Conservation (phyloP, 1,140 invertebrate genomes). For the Frieseomelitta varia region DNA sequence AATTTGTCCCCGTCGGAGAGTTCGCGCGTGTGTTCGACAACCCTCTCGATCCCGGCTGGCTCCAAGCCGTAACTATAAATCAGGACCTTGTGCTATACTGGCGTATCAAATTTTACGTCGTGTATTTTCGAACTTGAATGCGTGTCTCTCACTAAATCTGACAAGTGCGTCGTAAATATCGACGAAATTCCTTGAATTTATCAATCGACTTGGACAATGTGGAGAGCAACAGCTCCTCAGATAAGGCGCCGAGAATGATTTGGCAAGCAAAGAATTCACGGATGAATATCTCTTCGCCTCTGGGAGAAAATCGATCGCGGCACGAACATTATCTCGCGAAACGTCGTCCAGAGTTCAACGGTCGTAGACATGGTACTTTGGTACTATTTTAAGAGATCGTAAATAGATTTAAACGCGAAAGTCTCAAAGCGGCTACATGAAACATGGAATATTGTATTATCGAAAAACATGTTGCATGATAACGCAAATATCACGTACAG, state of each 20-base stretch:
- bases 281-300: neutral
- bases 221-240: constrained; percentile 1
- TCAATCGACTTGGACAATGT: neutral
- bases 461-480: too few species aligned
- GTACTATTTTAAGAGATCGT: neutral
- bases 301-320: neutral
- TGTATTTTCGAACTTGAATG: neutral
- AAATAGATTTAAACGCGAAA: neutral
- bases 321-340: neutral
- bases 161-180: constrained; percentile 3
- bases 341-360: neutral
- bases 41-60: too few species aligned
- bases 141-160: neutral
- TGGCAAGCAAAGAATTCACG: neutral
- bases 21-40: neutral
- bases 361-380: neutral
- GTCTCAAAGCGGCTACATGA: neutral
- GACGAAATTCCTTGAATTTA: neutral
- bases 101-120: neutral
- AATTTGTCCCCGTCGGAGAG: neutral
- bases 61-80: neutral
- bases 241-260: neutral
- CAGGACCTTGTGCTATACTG: too few species aligned
- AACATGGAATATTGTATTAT: neutral
- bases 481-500: neutral